Base-by-base conservation (phyloP, 2,888 invertebrate species). In the Zaprionus obscuricornis region DNA sequence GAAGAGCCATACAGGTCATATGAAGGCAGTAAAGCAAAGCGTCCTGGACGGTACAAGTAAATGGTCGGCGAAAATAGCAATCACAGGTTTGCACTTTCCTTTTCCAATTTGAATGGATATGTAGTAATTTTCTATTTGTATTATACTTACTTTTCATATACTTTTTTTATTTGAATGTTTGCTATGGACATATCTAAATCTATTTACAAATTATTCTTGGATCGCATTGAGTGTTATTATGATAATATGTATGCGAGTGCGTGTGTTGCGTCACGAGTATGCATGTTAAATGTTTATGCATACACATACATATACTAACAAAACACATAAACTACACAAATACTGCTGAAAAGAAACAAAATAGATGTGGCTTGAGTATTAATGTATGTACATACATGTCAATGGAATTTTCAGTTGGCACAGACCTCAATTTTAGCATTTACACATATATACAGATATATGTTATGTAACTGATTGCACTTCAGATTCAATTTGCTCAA, bases 11-110 rank as follows among this genome's bases (percentile, higher is more conserved):
- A 92, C 94, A 77, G 96, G 97, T 88, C 97, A 98, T 92, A 97
- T 99, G 97, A 97, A 96, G 92, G 95, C 97, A 78, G 98, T 99
- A 89, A 98, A 99, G 93, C 98, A 98, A 92, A 97, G 97, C 89
- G 98, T 99, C 88, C 94, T 99, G 92, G 98, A 99, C 92, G 99
- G 99, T 90, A 99, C 98, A 84, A 98, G 98, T 91, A 99, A 99
- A 93, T 99, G 99, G 99, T 98, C 98, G 90, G 98, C 98, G 89
- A 99, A 99, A 94, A 98, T 99, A 92, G 98, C 98, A 91, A 98
- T 99, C 92, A 99, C 98, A 96, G 98, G 98, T 98, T 96, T 94
- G 97, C 77, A 74, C 22, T 33, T 45, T 42, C 10, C 14, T 26
- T 27, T 3, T 26, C 39, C 16, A 20, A 37, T 26, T 13, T 31